Conservation (phyloP, 2,113 vertebrate genomes). For the Podiceps cristatus region DNA sequence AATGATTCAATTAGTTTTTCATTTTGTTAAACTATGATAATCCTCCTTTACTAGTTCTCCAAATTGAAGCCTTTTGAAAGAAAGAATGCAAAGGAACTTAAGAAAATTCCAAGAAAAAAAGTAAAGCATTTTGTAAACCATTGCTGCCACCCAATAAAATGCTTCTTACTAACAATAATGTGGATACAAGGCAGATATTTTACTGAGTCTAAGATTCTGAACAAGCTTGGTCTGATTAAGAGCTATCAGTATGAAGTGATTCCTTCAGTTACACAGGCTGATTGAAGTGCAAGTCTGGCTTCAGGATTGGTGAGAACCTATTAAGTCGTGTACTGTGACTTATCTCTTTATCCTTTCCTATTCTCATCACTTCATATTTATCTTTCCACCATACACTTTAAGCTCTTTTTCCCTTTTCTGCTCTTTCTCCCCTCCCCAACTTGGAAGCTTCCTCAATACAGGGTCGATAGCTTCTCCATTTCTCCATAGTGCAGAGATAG, state of each 20-base stretch:
- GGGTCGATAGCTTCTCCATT: background rate
- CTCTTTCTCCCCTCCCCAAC: background rate
- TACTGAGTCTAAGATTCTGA: background rate
- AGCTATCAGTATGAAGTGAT: background rate
- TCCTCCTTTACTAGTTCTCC: conserved; percentile 76
- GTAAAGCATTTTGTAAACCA: conserved; percentile 45
- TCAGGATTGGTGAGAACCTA: background rate
- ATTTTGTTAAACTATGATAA: conserved; percentile 81
- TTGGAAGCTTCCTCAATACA: background rate
- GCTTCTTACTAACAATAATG: background rate
- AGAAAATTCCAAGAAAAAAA: conserved; percentile 43
- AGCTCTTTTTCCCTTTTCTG: background rate
- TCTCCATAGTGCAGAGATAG: background rate
- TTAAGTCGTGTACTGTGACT: background rate
- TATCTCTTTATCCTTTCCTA: background rate
- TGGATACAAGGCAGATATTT: conserved; percentile 32
- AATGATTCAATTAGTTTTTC: conserved; percentile 86
- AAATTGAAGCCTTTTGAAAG: conserved; percentile 69
- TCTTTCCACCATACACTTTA: background rate
- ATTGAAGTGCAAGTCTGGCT: background rate
- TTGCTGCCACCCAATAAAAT: conserved; percentile 40
- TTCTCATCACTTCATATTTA: background rate
- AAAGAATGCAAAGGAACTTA: conserved; percentile 65
- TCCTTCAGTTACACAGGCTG: background rate
- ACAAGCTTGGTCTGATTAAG: background rate